Base-by-base conservation (phyloP, 2,797 vertebrate species). In the Sebastes ruberrimus region DNA sequence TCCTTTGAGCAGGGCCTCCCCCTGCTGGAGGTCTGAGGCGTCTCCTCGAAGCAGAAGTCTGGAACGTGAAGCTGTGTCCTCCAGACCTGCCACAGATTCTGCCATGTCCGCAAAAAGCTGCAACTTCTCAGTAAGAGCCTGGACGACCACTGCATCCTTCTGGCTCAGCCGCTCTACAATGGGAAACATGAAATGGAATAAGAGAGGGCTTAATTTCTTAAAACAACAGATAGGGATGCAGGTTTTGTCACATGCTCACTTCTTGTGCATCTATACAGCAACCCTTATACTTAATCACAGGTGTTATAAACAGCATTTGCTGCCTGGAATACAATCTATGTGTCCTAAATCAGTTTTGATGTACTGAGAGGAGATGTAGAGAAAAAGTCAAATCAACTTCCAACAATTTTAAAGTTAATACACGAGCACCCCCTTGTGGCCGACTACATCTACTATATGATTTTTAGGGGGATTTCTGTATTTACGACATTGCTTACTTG, bases 31-130 rank as follows among this genome's bases (percentile, higher is more conserved):
- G 83, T 98, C 98, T 0, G 96, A 90, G 68, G 87, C 70, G 1
- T 99, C 97, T 0, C 97, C 97, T 7, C 95, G 93, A 1, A 97
- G 94, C 80, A 98, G 91, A 7, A 98, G 94, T 38, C 94, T 92
- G 10, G 86, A 90, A 0, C 90, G 80, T 0, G 92, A 93, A 0
- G 89, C 88, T 0, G 80, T 4, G 5, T 98, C 97, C 71, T 98
- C 97, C 7, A 96, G 90, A 3, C 97, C 95, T 0, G 89, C 88
- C 70, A 96, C 85, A 35, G 96, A 87, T 78, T 97, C 97, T 0
- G 96, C 94, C 95, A 99, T 96, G 56, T 98, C 97, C 1, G 95
- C 91, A 91, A 97, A 99, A 81, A 99, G 96, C 90, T 97, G 97
- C 23, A 97, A 96, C 92, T 99, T 99, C 91, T 99, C 97, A 0